A percentile compares a stretch with the other conserved stretches of the same genome.
Conservation (phyloP, 2,888 invertebrate species). For the Criorhina ranunculi region DNA sequence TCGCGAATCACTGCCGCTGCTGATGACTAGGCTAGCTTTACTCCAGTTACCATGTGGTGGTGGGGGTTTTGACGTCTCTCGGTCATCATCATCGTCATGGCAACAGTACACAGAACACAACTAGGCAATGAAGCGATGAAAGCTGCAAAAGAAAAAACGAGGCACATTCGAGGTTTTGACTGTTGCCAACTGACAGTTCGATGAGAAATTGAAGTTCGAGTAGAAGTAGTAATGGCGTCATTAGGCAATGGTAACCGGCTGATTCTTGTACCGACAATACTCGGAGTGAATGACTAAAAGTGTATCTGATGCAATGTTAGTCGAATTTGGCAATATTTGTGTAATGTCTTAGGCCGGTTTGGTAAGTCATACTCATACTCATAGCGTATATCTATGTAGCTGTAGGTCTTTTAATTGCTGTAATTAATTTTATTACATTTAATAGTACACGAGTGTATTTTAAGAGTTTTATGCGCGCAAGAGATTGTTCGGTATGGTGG, state of each 20-base stretch:
- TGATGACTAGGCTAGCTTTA: constrained; percentile 10
- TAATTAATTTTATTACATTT: constrained; percentile 38
- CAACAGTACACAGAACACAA: neutral
- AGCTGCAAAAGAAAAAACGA: constrained; percentile 10
- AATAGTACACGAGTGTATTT: neutral
- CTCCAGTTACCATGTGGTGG: constrained; percentile 34
- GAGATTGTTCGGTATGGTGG: neutral
- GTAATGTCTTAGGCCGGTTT: constrained; percentile 41
- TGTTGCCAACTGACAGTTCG: constrained; percentile 48
- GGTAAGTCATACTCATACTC: too few relatives aligned
- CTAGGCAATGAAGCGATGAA: constrained; percentile 38
- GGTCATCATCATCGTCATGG: constrained; percentile 39
- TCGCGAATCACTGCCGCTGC: constrained; percentile 13
- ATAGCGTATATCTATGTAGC: constrained; percentile 13
- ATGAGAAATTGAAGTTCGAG: constrained; percentile 23
- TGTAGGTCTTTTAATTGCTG: constrained; percentile 46
- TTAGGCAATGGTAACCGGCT: constrained; percentile 21
- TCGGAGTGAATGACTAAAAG: constrained; percentile 31
- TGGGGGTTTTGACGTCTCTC: constrained; percentile 10
- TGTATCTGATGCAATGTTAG: constrained; percentile 49
- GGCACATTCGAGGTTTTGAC: constrained; percentile 9
- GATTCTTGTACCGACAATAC: constrained; percentile 1
- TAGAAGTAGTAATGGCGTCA: constrained; percentile 14
- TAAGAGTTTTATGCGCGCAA: neutral
- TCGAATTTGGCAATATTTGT: constrained; percentile 52